Evolutionary conservation across 2,797 vertebrate species (phyloP).

Genomic region (Pygocentrus nattereri): DNA sequence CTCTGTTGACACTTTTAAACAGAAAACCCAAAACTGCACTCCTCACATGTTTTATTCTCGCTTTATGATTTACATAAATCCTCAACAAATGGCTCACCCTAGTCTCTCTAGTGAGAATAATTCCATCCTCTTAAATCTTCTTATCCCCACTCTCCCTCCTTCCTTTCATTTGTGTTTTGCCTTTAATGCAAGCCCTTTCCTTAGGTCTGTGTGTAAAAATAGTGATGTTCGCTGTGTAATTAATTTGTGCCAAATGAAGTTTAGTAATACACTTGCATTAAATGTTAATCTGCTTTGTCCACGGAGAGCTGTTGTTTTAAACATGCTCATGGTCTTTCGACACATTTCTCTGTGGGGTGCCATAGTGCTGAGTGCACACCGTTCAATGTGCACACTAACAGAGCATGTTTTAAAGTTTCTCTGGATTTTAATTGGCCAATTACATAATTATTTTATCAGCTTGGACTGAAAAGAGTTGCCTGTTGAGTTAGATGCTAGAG

Average conservation of each 20-base stretch:
- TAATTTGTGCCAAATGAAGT: slow-evolving; percentile 22
- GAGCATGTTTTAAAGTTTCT: slow-evolving; percentile 39
- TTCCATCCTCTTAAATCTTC: slow-evolving; percentile 18
- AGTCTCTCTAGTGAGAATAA: slow-evolving; percentile 26
- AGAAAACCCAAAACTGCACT: slow-evolving; percentile 4
- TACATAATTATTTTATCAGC: slow-evolving; percentile 38
- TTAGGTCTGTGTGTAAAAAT: slow-evolving; percentile 27
- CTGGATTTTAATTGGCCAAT: slow-evolving; percentile 52
- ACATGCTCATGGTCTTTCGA: slow-evolving; percentile 19
- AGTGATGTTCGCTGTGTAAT: slow-evolving; percentile 6
- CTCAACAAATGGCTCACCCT: slow-evolving; percentile 10
- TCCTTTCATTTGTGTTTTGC: slow-evolving; percentile 25
- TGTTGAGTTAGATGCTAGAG: slow-evolving; percentile 56
- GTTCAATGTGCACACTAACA: slow-evolving; percentile 20
- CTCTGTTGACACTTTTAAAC: slow-evolving; percentile 1
- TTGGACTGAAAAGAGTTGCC: slow-evolving; percentile 38
- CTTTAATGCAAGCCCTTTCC: slow-evolving; percentile 20
- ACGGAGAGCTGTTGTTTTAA: slow-evolving; percentile 25
- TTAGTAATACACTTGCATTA: slow-evolving; percentile 21
- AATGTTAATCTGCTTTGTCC: slow-evolving; percentile 43
- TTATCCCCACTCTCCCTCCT: slow-evolving; percentile 3
- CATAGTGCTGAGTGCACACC: slow-evolving; percentile 35
- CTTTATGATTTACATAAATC: slow-evolving; percentile 16
- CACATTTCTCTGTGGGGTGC: slow-evolving; percentile 21
- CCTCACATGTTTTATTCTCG: slow-evolving; percentile 11